Conservation (phyloP, 2,797 vertebrate genomes). For the Phataginus tricuspis region DNA sequence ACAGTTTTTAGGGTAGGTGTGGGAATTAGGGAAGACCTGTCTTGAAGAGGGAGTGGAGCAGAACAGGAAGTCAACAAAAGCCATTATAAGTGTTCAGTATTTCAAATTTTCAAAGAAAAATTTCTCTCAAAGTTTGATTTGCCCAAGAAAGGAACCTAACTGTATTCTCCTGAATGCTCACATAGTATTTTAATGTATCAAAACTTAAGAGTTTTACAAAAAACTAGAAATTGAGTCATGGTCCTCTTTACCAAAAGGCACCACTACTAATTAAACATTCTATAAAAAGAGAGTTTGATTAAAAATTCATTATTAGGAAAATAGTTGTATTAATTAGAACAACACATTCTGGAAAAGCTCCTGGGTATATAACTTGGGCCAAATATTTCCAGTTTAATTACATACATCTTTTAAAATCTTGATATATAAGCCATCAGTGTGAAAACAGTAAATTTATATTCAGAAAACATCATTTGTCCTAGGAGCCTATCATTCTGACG, state of each 20-base stretch:
- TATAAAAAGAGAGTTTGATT: neutral
- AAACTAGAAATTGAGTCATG: slow-evolving; percentile 25
- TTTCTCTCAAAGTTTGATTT: neutral
- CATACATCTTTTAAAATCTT: slow-evolving; percentile 24
- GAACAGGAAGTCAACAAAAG: neutral
- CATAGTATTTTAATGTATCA: neutral
- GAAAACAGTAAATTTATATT: neutral
- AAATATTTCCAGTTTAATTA: slow-evolving; percentile 32
- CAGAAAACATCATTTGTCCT: neutral
- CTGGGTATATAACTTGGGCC: neutral
- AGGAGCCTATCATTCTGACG: neutral
- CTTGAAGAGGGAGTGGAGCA: neutral
- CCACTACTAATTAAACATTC: slow-evolving; percentile 10
- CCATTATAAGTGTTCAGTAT: neutral
- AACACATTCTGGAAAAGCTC: slow-evolving; percentile 16
- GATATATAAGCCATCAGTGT: neutral
- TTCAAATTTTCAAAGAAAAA: neutral
- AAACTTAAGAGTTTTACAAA: neutral
- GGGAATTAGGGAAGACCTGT: neutral
- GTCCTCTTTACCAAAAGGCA: neutral
- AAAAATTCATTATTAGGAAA: slow-evolving; percentile 49
- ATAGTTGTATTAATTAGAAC: neutral
- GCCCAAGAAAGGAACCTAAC: neutral
- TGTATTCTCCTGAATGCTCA: slow-evolving; percentile 24
- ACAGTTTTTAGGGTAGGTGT: neutral